Base-by-base conservation (phyloP, 1,140 invertebrate genomes). In the Drosophila baimaii region DNA sequence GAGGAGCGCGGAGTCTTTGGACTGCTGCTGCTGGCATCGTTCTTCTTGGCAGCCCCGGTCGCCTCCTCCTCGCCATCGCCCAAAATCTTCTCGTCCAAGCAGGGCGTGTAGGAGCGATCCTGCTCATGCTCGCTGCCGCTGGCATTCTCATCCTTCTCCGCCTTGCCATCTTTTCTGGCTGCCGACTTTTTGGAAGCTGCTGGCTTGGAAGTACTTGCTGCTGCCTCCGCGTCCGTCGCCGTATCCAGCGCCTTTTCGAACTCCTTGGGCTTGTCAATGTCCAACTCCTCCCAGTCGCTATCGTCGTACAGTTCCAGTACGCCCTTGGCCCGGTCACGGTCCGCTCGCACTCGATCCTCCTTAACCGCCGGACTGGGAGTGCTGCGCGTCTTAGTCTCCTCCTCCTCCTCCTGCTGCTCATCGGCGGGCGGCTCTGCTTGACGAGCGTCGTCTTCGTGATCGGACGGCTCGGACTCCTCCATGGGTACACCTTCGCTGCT, bases 101-200 rank as follows among this genome's bases (percentile, higher is more conserved):
- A 95, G 0, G 95, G 95, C 21, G 95, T 95, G 82, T 95, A 95
- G 49, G 94, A 95, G 35, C 94, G 91, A 82, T 95, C 94, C 17
- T 47, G 84, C 17, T 84, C 88, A 8, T 65, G 51, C 15, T 77
- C 81, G 19, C 65, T 71, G 12, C 51, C 37, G 17, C 65, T 77
- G 15, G 21, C 52, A 27, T 39, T 46, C 10, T 17, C 54, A 9
- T 55, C 37, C n/a, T 12, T 62, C 13, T 44, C 47, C 1, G 12
- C 37, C 39, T 31, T 31, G 4, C 31, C 17, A n/a, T 56, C 37
- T 10, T 72, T 58, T n/a, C n/a, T 44, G 15, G 59, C 15, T 17
- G 27, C 23, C 3, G 58, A 47, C 6, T 64, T 52, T 5, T 43
- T 65, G 3, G 65, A 19, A 37, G 23, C 25, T 13, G 37, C 13